Evolutionary conservation across 1,140 invertebrate species (phyloP), one percentile per base, ranked within the genome.

Genomic region (Tyrophagus putrescentiae): DNA sequence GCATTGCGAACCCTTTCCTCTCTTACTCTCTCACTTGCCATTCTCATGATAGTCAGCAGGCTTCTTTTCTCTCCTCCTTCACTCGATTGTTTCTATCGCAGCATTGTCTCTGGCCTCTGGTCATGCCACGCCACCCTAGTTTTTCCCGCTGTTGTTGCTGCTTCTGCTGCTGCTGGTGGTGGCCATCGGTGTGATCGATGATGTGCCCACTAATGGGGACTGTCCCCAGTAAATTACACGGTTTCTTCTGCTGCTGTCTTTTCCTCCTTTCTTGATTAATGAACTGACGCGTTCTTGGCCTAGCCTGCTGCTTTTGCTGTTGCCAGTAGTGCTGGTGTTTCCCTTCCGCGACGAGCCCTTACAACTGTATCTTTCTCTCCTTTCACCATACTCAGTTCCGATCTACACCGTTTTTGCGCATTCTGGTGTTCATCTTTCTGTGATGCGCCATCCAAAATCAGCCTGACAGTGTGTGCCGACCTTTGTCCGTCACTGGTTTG

Each of bases 191-290:
- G n/a, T 48, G 45, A 48, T 48, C 45, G 45, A 48, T 48, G 45
- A 48, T 48, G 7, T 29, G 31, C 21, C 31, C 21, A 6, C 45
- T 7, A 7, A 7, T 18, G 18, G 18, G n/a, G n/a, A n/a, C n/a
- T 48, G 7, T 7, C 21, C 21, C 7, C 45, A 48, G 45, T 48
- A 48, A 48, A 48, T 48, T 48, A 48, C 45, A 48, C 18, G 45
- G 36, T 39, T 21, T 39, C 36, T 13, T 13, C 13, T 13, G 13
- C 36, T 21, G 36, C 21, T 13, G 13, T 13, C 21, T 13, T 39
- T 13, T 21, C 13, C 13, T 13, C 36, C 21, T 21, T 29, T 25
- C 18, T 48, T 48, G 45, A 48, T 48, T 48, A 48, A 48, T 48
- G 45, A 48, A 48, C 45, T 48, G 36, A 21, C 36, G 13, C 36